Evolutionary conservation across 2,113 vertebrate species (phyloP), one percentile per base, ranked within the genome.

Genomic region (Callospermophilus lateralis): DNA sequence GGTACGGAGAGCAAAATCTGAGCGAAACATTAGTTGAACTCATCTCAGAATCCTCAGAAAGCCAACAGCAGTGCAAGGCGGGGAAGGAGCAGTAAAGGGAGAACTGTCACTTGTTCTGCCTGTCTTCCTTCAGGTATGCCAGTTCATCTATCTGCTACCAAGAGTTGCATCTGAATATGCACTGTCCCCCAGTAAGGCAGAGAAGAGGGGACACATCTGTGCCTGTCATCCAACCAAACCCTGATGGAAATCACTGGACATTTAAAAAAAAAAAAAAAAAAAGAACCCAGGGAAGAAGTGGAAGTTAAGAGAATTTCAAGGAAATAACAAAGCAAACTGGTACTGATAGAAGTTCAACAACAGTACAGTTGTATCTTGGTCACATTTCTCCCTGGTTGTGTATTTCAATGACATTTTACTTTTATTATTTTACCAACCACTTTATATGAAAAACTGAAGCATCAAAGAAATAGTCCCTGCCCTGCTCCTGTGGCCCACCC

Each of bases 91-190:
- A 72, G 45, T n/a, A 48, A 16, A 68, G 15, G 15, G 39, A 77
- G 24, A 63, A 51, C 30, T 20, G 45, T 16, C 45, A 10, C 1
- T 0, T 0, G 13, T 2, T 5, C 4, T 9, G 1, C 63, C 26
- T 32, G 11, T 24, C 37, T n/a, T 39, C 32, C 12, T 9, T n/a
- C 42, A 53, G 16, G 20, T 26, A 30, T 13, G 39, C 20, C 26
- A 17, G 55, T 53, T n/a, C 55, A 26, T 37, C 53, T 22, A 0
- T 34, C n/a, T 20, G 15, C 42, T 13, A 4, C 48, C 37, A 37
- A 84, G 19, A 77, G 20, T 67, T 4, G 32, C 24, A 45, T 9
- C 19, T 70, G 45, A 85, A 83, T 28, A 24, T 2, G 34, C 13
- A 70, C 65, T 26, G 15, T 45, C 65, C 19, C 1, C 48, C 63